Evolutionary conservation across 2,888 invertebrate genomes (phyloP).

Genomic region (Spisula subtruncata): DNA sequence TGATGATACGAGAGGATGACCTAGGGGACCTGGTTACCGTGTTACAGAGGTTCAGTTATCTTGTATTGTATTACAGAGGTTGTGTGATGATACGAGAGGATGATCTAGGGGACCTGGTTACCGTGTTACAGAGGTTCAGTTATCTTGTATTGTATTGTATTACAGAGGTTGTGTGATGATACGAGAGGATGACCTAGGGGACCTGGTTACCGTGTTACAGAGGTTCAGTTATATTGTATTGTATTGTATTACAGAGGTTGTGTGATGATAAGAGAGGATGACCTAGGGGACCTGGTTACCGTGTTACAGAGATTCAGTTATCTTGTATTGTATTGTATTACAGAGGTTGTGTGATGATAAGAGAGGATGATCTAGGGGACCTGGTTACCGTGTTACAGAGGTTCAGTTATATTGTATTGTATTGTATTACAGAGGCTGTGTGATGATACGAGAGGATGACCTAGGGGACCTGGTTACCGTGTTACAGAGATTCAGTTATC

Average conservation of each 20-base stretch:
- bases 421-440: too few species aligned
- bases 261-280: conserved; percentile 88
- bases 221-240: too few species aligned
- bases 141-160: too few species aligned
- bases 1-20: conserved; percentile 88
- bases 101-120: conserved; percentile 86
- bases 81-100: conserved; percentile 88
- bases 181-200: conserved; percentile 87
- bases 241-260: conserved; percentile 85
- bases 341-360: too few species aligned
- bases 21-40: conserved; percentile 87
- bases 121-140: conserved; percentile 89
- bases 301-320: conserved; percentile 89
- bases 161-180: conserved; percentile 87
- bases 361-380: too few species aligned
- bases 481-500: too few species aligned
- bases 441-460: too few species aligned
- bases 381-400: too few species aligned
- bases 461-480: background rate
- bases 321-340: background rate
- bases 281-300: conserved; percentile 86
- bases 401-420: too few species aligned
- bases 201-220: conserved; percentile 87
- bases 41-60: conserved; percentile 89
- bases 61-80: conserved; percentile 84